Percentiles rank a stretch among this genome's conserved stretches.
phyloP scores from a whole-genome alignment of 2,113 vertebrate species.

The Cairina moschata region DNA sequence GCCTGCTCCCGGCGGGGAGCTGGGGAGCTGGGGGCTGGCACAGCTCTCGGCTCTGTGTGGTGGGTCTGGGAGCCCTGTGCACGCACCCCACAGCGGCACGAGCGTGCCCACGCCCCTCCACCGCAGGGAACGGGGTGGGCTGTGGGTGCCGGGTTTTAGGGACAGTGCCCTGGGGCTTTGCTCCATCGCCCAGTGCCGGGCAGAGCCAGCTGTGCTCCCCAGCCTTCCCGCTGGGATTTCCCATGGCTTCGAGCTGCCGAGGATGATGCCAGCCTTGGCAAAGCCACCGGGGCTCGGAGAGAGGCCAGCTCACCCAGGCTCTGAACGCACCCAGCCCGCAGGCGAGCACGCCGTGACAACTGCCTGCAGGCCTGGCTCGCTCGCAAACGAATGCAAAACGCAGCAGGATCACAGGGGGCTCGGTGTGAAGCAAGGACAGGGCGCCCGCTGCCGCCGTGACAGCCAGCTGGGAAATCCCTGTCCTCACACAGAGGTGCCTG shows the following conservation, averaged over 20 bases:
- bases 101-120: background rate
- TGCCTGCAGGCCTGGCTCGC: background rate
- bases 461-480: background rate
- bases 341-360: background rate
- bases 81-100: too few species aligned
- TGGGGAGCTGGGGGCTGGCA: background rate
- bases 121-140: background rate
- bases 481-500: background rate
- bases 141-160: background rate
- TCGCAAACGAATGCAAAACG: background rate
- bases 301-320: background rate
- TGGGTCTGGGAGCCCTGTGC: rapidly evolving
- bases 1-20: too few species aligned
- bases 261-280: background rate
- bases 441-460: rapidly evolving
- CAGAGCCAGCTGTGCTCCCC: background rate
- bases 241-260: background rate
- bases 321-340: background rate
- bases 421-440: background rate
- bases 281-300: background rate
- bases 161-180: rapidly evolving
- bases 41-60: rapidly evolving
- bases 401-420: background rate
- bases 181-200: rapidly evolving
- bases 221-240: background rate